Base-by-base conservation (phyloP, 2,797 vertebrate species). In the Trachops cirrhosus region DNA sequence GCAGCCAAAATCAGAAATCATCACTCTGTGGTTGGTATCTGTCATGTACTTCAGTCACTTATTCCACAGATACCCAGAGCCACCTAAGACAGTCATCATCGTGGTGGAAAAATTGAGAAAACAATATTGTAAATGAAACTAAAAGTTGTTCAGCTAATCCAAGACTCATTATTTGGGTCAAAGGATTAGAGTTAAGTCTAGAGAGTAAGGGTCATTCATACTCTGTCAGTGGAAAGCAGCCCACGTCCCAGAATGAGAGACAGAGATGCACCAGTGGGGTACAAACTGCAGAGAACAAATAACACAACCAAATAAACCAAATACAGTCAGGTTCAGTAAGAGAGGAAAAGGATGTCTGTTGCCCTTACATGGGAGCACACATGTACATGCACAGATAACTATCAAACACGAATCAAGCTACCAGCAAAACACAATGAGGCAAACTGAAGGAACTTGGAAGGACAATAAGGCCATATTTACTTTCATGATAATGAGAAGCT, bases 251-350 rank as follows among this genome's bases (percentile, higher is more conserved):
- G 29, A 32, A 77, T 1, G 12, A 88, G 39, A 29, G 46, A 52
- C 21, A 9, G 4, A 24, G 24, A 16, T 0, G 2, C 1, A 18
- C 41, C 29, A 11, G 2, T 21, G 50, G 39, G 8, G 77, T 50
- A 59, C 32, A 75, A 15, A 32, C 54, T 21, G 14, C 29, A 85
- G 67, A 82, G 26, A 34, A 39, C 54, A n/a, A 24, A 74, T 64
- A 24, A 6, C n/a, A 44, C 37, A 14, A 68, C 34, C 39, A 26
- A 59, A n/a, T 8, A 77, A 62, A 62, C 6, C 39, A 19, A 50
- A 46, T 22, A 22, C 10, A 46, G 46, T 2, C 10, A 3, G 18
- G 10, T 22, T 92, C 22, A 34, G 26, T 9, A 19, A 57, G 6
- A 37, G 79, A 83, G 64, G 26, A 24, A 50, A 64, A 57, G 24